Base-by-base conservation (phyloP, 2,797 vertebrate genomes). In the Chelon auratus region DNA sequence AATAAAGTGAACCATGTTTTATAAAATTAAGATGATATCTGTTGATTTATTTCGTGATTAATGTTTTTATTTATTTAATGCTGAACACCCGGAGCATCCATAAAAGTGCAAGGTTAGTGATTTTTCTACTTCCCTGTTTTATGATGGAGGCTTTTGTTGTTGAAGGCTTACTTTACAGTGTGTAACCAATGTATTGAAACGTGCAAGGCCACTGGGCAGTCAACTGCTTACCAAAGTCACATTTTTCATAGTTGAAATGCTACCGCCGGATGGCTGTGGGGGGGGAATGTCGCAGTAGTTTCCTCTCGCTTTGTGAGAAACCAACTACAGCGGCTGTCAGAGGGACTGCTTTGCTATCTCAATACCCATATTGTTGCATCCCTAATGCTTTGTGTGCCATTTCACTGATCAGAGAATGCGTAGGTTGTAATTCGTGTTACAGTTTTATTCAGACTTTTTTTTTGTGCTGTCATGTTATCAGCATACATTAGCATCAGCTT, bases 331-430 rank as follows among this genome's bases (percentile, higher is more conserved):
- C 33, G 39, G 76, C 86, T 75, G 74, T 72, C 76, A 83, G 75
- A 60, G 65, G 51, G 53, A 76, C 80, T 57, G 69, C 81, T 71
- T 74, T 65, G 68, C 71, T 77, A 78, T 89, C 84, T 87, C 83
- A 78, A 73, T 81, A 59, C 62, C 60, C 73, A 72, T 71, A 76
- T 83, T 84, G 77, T 87, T 82, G 68, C 68, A 61, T 77, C 60
- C 72, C 68, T 81, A 83, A 84, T 78, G 84, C 78, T 77, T 81
- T 87, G 82, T 89, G 79, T 81, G 74, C 72, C 50, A 2, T 87
- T 83, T 84, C 72, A 84, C 66, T 68, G 79, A 84, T 84, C 75
- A 59, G 74, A 72, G 62, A 80, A 62, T 26, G 77, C 48, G 72
- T 70, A 37, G 68, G 76, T 63, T 75, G 76, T 81, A 80, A 85